phyloP scores from a whole-genome alignment of 2,113 vertebrate genomes.

The Sphyrna mokarran region DNA sequence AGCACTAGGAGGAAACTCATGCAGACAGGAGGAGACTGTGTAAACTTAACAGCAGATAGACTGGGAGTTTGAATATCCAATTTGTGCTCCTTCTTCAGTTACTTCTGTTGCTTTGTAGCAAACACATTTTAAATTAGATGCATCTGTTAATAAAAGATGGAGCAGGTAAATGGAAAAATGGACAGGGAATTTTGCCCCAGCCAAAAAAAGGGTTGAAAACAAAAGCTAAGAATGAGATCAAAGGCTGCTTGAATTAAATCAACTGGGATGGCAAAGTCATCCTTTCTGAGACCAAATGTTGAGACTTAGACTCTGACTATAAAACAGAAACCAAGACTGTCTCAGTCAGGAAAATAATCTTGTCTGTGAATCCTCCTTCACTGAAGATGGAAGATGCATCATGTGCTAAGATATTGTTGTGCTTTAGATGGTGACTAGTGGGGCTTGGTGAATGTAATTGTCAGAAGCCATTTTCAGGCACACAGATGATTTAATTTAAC shows the following conservation, averaged over 20 bases:
- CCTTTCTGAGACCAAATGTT: not conserved
- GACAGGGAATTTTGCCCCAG: not conserved
- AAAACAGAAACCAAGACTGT: not conserved
- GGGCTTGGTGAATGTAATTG: not conserved
- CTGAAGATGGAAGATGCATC: not conserved
- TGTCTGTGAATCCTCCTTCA: not conserved
- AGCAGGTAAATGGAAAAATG: not conserved
- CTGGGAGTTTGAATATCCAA: no score
- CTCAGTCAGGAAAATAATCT: not conserved
- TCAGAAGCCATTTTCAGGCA: not conserved
- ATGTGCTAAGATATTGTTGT: not conserved
- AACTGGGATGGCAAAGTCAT: not conserved
- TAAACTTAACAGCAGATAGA: no score
- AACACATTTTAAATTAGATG: not conserved
- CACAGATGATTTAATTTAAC: not conserved
- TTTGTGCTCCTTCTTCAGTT: not conserved
- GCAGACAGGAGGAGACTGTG: no score
- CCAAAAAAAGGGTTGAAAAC: not conserved
- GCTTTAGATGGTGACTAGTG: not conserved
- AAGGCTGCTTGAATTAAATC: not conserved
- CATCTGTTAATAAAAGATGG: not conserved
- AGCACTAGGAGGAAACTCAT: no score
- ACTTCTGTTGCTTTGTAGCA: not conserved
- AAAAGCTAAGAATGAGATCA: not conserved
- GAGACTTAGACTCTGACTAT: not conserved